These are phyloP conservation scores for Crax fasciolata DNA, from an alignment of 2,797 vertebrate genomes.

Conservation along the genomic window DNA sequence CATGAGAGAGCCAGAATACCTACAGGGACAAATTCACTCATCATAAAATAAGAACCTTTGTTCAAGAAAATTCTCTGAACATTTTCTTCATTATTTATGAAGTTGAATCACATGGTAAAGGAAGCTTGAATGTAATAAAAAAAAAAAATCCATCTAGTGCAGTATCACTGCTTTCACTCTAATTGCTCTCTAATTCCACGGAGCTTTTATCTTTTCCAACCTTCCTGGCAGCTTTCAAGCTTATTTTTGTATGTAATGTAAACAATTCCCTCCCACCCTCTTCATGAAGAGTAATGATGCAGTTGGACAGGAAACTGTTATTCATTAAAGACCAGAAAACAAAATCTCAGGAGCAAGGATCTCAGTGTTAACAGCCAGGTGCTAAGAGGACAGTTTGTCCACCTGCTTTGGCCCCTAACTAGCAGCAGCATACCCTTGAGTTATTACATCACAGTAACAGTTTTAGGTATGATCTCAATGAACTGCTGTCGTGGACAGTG, in stretches of 20 bases:
- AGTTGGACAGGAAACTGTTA: background rate
- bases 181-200: background rate
- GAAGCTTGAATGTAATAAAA: background rate
- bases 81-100: background rate
- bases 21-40: background rate
- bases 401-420: background rate
- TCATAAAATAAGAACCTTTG: background rate
- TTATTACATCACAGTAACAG: background rate
- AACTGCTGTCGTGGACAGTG: no score
- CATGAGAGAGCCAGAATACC: background rate
- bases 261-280: background rate
- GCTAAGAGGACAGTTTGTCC: accelerated
- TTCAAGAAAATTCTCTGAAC: background rate
- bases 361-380: background rate
- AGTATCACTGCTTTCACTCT: background rate
- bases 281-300: background rate
- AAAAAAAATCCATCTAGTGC: background rate
- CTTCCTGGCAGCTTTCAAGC: background rate
- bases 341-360: background rate
- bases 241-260: background rate
- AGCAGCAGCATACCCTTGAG: background rate
- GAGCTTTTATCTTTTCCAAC: background rate
- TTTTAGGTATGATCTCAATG: background rate
- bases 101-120: background rate
- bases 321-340: background rate